Conservation (phyloP, 2,888 invertebrate genomes). For the Peribatodes rhomboidaria region DNA sequence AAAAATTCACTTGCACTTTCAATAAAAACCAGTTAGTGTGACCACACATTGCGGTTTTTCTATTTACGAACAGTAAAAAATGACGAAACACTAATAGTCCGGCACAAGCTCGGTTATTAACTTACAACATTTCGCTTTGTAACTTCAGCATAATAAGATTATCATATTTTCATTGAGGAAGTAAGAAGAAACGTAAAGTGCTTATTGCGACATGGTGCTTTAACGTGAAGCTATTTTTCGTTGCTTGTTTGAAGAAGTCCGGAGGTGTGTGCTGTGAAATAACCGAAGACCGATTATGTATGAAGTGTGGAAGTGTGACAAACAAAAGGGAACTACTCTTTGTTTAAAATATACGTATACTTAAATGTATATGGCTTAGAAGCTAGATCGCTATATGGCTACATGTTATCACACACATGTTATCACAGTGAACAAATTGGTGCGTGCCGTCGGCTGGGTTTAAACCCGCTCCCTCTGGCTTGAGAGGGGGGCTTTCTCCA, state of each 20-base stretch:
- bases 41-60: constrained; percentile 27
- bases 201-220: constrained; percentile 14
- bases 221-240: constrained; percentile 1
- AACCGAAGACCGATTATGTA: constrained; percentile 36
- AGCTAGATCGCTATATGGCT: too few relatives aligned
- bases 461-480: too few relatives aligned
- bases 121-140: constrained; percentile 8
- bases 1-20: constrained; percentile 29
- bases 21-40: constrained; percentile 22
- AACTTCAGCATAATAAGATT: constrained; percentile 5
- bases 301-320: constrained; percentile 43
- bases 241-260: constrained; percentile 27
- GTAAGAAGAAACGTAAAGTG: neutral
- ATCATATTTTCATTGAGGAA: neutral
- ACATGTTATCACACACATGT: too few relatives aligned
- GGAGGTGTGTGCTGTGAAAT: constrained; percentile 33
- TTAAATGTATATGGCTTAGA: too few relatives aligned
- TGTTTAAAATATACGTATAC: constrained; percentile 5
- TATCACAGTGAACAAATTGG: too few relatives aligned
- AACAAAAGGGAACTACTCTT: constrained; percentile 28
- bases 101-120: constrained; percentile 27
- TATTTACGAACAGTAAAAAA: constrained; percentile 26
- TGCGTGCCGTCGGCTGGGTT: too few relatives aligned
- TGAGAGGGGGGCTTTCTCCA: too few relatives aligned
- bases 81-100: constrained; percentile 22